Conservation (phyloP, 2,888 invertebrate species). For the Asteroscopus sphinx region DNA sequence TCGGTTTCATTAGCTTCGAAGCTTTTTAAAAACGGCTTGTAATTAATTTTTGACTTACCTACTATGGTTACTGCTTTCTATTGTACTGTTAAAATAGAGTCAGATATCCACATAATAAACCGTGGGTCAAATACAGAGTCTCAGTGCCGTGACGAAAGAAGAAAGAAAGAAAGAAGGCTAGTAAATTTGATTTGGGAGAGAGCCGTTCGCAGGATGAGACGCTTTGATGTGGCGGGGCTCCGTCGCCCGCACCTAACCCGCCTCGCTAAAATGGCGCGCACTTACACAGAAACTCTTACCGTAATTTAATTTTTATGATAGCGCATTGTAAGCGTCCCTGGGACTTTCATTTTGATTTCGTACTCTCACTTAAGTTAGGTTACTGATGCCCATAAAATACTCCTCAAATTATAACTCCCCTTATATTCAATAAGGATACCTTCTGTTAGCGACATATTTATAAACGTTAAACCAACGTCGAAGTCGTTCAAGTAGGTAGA, state of each 20-base stretch:
- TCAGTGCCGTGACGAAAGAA: slow-evolving; percentile 79
- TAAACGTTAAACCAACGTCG: slow-evolving; percentile 43
- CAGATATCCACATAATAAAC: slow-evolving; percentile 56
- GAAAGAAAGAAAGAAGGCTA: slow-evolving; percentile 85
- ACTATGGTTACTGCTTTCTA: slow-evolving; percentile 34
- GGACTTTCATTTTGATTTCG: slow-evolving; percentile 79
- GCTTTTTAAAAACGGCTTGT: slow-evolving; percentile 54
- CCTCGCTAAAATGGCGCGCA: slow-evolving; percentile 83
- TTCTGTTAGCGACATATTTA: slow-evolving; percentile 36
- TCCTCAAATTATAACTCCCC: slow-evolving; percentile 15
- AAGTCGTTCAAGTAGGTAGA: slow-evolving; percentile 60
- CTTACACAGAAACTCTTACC: slow-evolving; percentile 86
- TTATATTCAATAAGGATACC: slow-evolving; percentile 18
- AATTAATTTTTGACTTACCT: slow-evolving; percentile 45
- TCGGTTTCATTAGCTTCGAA: slow-evolving; percentile 63
- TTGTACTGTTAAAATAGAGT: slow-evolving; percentile 48
- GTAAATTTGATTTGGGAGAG: slow-evolving; percentile 86
- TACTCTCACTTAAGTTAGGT: slow-evolving; percentile 67
- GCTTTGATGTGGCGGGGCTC: slow-evolving; percentile 85
- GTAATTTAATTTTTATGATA: slow-evolving; percentile 90
- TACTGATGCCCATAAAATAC: slow-evolving; percentile 50
- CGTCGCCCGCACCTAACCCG: slow-evolving; percentile 64
- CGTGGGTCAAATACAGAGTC: slow-evolving; percentile 68
- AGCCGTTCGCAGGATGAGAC: slow-evolving; percentile 76
- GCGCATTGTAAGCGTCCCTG: slow-evolving; percentile 85